Conservation (phyloP, 2,113 vertebrate species). For the Dryoscopus gambensis region DNA sequence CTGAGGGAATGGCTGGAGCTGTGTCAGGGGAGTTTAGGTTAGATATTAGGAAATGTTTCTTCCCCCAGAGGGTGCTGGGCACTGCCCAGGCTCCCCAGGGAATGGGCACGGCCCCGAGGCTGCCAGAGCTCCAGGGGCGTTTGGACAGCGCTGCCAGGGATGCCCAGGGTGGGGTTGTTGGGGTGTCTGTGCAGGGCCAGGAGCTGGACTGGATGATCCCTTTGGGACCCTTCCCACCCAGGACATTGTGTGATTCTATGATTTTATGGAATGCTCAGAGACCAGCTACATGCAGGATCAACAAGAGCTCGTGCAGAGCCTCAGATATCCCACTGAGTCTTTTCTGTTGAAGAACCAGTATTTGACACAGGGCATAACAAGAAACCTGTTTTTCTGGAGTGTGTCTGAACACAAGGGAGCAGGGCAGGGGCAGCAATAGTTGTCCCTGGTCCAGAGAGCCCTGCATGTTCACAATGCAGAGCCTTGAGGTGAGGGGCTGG, state of each 20-base stretch:
- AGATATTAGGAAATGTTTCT: accelerated
- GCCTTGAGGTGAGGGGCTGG: not conserved
- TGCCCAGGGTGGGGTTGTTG: not conserved
- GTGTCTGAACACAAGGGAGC: not conserved
- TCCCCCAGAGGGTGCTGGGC: not conserved
- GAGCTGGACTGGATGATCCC: accelerated
- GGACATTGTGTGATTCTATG: not conserved
- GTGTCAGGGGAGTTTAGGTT: accelerated
- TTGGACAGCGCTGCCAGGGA: accelerated
- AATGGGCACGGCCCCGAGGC: accelerated
- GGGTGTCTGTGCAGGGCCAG: not conserved
- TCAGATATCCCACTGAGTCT: not conserved
- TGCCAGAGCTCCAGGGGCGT: not conserved
- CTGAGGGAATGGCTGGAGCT: not conserved
- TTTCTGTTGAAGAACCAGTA: not conserved
- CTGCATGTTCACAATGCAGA: accelerated
- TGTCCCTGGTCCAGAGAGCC: not conserved
- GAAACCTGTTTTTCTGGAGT: not conserved
- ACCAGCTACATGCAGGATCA: not conserved
- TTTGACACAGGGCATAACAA: not conserved
- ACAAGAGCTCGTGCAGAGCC: not conserved
- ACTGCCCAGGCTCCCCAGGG: not conserved
- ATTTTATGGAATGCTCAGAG: not conserved
- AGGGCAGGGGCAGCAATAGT: not conserved
- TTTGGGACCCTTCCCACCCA: not conserved